Base-by-base conservation (phyloP, 2,113 vertebrate genomes). In the Rousettus leschenaultii region DNA sequence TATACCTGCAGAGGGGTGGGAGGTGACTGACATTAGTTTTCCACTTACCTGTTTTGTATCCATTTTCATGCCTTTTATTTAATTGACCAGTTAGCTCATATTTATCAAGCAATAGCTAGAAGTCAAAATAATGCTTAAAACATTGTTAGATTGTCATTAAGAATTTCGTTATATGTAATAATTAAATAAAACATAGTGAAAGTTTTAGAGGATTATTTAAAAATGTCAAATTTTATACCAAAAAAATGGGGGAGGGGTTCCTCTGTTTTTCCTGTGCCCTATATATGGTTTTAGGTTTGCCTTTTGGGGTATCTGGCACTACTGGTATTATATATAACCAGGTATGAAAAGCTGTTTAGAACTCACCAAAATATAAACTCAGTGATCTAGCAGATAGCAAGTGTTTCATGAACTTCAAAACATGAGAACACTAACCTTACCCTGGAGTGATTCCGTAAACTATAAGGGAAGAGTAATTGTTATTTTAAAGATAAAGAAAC, bases 91-190 rank as follows among this genome's bases (percentile, higher is more conserved):
- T 96, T 14, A 93, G n/a, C 24, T 75, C 45, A 21, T 51, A 40
- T 61, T 89, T 83, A 70, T 40, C 61, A 95, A 38, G 1, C 82
- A 89, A 88, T 45, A 38, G 70, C 7, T 79, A 79, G 22, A 89
- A 53, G 13, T 65, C 89, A 63, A 96, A 89, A 63, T 45, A 45
- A 66, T 85, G 26, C 75, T 92, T 95, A 53, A 96, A 91, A 65
- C 89, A 21, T 59, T 86, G 35, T 89, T 70, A 19, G 33, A 48
- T 43, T 90, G 33, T 63, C 51, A 55, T 1, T 85, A 78, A 94
- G 28, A 66, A 85, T 53, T 30, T 86, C 53, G 21, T 91, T 94
- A 26, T 51, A 73, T 24, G 5, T 65, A 88, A 89, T 35, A 86
- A 55, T 95, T 78, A 93, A 88, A n/a, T 51, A 80, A 70, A 97